These are phyloP conservation scores for Acholoe squamosa DNA, from an alignment of 2,888 invertebrate species.

Conservation along the genomic window DNA sequence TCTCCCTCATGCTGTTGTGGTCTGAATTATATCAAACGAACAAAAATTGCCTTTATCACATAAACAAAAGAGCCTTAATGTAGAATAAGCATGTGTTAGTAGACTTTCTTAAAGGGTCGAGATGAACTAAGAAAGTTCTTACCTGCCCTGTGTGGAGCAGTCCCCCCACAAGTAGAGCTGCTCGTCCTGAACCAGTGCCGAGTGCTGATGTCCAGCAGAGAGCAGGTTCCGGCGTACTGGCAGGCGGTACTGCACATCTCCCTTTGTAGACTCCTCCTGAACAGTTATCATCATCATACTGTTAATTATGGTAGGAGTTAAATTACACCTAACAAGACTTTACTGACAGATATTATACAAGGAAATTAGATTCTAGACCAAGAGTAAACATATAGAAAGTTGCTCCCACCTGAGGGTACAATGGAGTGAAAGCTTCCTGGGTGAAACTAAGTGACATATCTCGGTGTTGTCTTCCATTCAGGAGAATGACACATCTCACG, in stretches of 20 bases:
- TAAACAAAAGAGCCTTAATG: too few species aligned
- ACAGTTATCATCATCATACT: neutral
- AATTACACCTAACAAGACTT: too few species aligned
- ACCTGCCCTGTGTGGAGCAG: neutral
- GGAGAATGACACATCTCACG: constrained; percentile 76
- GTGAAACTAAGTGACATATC: constrained; percentile 56
- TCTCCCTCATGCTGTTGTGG: constrained; percentile 80
- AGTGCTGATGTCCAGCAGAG: constrained; percentile 86
- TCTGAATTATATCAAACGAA: constrained; percentile 71
- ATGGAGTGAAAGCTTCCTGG: constrained; percentile 47
- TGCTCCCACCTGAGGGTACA: constrained; percentile 62
- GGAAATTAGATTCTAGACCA: too few species aligned
- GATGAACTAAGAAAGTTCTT: neutral
- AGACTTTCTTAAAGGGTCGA: too few species aligned
- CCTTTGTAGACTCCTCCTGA: constrained; percentile 63
- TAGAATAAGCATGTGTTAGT: too few species aligned
- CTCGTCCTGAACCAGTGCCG: constrained; percentile 86
- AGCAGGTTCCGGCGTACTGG: neutral
- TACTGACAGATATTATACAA: too few species aligned
- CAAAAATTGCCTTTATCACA: too few species aligned
- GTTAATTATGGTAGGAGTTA: too few species aligned
- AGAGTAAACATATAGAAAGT: too few species aligned
- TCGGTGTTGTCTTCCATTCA: constrained; percentile 74
- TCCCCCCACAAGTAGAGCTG: constrained; percentile 87
- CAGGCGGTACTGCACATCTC: constrained; percentile 23